These are phyloP conservation scores for Parelbella ahira DNA, from an alignment of 2,888 invertebrate species.

Conservation along the genomic window DNA sequence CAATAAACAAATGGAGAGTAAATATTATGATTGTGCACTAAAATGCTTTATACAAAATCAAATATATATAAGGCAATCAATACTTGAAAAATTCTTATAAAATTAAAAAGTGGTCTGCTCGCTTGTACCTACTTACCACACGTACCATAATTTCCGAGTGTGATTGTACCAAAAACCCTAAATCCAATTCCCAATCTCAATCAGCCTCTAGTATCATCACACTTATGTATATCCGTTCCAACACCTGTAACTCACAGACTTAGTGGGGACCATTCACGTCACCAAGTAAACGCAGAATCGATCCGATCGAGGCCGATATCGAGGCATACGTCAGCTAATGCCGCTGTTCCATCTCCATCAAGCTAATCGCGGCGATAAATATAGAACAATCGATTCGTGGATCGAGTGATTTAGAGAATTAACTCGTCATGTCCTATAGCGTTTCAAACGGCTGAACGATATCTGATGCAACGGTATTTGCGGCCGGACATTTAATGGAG, in stretches of 20 bases:
- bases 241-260: constrained; percentile 22
- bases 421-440: constrained; percentile 38
- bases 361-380: constrained; percentile 61
- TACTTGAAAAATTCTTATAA: too few relatives aligned
- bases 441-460: constrained; percentile 5
- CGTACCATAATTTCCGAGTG: too few relatives aligned
- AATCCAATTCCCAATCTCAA: too few relatives aligned
- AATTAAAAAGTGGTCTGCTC: too few relatives aligned
- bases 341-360: constrained; percentile 60
- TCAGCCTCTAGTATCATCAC: too few relatives aligned
- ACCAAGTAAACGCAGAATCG: constrained; percentile 15
- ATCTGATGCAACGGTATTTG: constrained; percentile 16
- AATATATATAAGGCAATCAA: too few relatives aligned
- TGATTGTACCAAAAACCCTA: too few relatives aligned
- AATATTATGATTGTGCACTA: too few relatives aligned
- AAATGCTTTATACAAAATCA: too few relatives aligned
- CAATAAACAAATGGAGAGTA: too few relatives aligned
- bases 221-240: background rate
- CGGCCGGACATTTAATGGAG: constrained; percentile 11
- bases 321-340: constrained; percentile 54
- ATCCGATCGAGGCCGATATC: constrained; percentile 16
- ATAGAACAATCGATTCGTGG: constrained; percentile 45
- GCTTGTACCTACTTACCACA: too few relatives aligned
- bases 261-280: constrained; percentile 18
- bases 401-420: constrained; percentile 52